Conservation (phyloP, 2,113 vertebrate genomes). For the Oenanthe oenanthe region DNA sequence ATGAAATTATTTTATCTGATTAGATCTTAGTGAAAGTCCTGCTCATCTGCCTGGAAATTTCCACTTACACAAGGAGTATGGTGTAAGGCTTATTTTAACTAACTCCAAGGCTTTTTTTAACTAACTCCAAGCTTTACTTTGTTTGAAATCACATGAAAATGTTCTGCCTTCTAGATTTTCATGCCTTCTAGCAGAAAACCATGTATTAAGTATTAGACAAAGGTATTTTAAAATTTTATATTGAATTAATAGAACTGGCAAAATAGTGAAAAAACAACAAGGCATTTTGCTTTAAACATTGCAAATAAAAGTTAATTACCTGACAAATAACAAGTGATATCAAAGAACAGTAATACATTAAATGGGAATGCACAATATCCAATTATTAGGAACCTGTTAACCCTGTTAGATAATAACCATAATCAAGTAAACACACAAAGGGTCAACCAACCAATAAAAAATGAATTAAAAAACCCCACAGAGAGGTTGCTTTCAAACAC, state of each 20-base stretch:
- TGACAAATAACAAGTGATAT: not conserved
- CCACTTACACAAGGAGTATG: not conserved
- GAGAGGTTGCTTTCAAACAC: not conserved
- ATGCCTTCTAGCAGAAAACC: not conserved
- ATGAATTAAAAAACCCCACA: fast-evolving
- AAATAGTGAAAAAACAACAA: not conserved
- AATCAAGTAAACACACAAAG: not conserved
- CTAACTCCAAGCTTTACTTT: not conserved
- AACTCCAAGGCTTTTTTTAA: not conserved
- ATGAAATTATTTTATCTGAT: constrained; percentile 50
- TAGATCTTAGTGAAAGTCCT: constrained; percentile 4
- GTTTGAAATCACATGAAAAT: not conserved
- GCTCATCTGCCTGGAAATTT: not conserved
- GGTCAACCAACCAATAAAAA: not conserved
- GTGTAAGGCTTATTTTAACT: not conserved
- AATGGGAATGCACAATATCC: not conserved
- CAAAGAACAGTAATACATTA: not conserved
- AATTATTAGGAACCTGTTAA: not conserved
- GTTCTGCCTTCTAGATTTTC: not conserved
- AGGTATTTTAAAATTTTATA: not conserved
- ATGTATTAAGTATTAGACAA: not conserved
- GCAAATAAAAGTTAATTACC: not conserved
- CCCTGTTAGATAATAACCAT: not conserved
- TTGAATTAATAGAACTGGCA: not conserved
- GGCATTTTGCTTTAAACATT: not conserved